Evolutionary conservation across 1,140 invertebrate genomes (phyloP).

Genomic region (Anthonomus grandis): DNA sequence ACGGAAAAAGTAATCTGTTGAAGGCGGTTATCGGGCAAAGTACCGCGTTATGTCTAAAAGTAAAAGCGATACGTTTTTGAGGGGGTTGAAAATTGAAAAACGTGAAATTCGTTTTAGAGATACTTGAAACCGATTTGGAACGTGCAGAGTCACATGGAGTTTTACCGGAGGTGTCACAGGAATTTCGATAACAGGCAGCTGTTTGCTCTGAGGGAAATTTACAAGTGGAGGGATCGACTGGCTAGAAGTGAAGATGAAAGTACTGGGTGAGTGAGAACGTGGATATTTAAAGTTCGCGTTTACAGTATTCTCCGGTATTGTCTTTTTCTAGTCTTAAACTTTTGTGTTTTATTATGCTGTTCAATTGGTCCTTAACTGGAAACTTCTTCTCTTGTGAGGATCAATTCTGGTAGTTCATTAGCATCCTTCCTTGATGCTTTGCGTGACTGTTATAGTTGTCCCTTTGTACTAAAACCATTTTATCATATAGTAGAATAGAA

Average conservation of each 20-base stretch:
- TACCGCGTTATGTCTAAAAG: constrained; percentile 66
- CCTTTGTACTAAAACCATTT: too few species aligned
- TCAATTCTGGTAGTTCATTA: too few species aligned
- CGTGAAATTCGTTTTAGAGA: constrained; percentile 52
- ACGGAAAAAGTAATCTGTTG: constrained; percentile 68
- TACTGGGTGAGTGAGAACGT: constrained; percentile 62
- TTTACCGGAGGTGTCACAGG: constrained; percentile 77
- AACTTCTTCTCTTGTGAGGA: too few species aligned
- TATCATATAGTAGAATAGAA: too few species aligned
- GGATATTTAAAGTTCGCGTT: too few species aligned
- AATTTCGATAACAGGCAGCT: constrained; percentile 84
- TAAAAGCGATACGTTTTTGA: constrained; percentile 33
- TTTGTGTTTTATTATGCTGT: too few species aligned
- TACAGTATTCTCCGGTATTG: too few species aligned
- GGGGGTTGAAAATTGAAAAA: constrained; percentile 1
- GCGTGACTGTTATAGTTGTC: too few species aligned
- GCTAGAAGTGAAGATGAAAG: constrained; percentile 92
- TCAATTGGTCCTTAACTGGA: too few species aligned
- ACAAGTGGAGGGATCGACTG: constrained; percentile 81
- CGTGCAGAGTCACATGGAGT: constrained; percentile 68
- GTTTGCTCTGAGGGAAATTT: constrained; percentile 77
- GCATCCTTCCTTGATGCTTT: too few species aligned
- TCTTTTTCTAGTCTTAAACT: too few species aligned
- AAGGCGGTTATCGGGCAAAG: constrained; percentile 68
- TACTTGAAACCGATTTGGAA: constrained; percentile 78